phyloP scores from a whole-genome alignment of 2,888 invertebrate species.

The Phortica okadai region DNA sequence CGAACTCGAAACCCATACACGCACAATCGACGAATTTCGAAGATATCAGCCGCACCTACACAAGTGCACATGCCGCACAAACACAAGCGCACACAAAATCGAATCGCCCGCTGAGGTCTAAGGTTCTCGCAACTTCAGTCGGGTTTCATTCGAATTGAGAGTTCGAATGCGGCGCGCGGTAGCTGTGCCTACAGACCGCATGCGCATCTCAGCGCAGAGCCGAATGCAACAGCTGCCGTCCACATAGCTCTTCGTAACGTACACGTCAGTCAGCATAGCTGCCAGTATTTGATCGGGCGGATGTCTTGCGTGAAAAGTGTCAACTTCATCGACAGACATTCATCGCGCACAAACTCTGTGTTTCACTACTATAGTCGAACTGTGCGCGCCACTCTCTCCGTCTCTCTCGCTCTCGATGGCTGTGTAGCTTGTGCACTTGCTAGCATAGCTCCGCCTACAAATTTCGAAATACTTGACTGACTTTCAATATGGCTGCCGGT shows the following conservation, averaged over 20 bases:
- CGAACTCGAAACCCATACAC: slow-evolving; percentile 41
- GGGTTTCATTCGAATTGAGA: slow-evolving; percentile 30
- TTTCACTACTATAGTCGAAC: slow-evolving; percentile 51
- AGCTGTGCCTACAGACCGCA: slow-evolving; percentile 46
- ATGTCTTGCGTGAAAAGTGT: slow-evolving; percentile 15
- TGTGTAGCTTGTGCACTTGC: slow-evolving; percentile 43
- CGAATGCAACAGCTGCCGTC: slow-evolving; percentile 38
- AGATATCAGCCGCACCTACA: slow-evolving; percentile 60
- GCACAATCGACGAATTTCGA: slow-evolving; percentile 54
- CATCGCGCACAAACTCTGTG: not conserved
- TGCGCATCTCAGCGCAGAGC: slow-evolving; percentile 47
- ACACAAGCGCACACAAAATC: slow-evolving; percentile 47
- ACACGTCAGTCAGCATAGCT: not conserved
- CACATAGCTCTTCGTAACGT: not conserved
- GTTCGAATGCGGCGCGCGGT: slow-evolving; percentile 48
- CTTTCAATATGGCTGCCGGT: slow-evolving; percentile 75
- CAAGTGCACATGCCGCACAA: slow-evolving; percentile 45
- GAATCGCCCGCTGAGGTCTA: not conserved
- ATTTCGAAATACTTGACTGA: slow-evolving; percentile 75
- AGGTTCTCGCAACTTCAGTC: slow-evolving; percentile 11
- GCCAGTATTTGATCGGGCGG: not conserved
- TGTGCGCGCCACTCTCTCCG: slow-evolving; percentile 38
- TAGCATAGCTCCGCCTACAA: slow-evolving; percentile 71
- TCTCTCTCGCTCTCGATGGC: slow-evolving; percentile 53
- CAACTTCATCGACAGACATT: slow-evolving; percentile 4